phyloP scores from a whole-genome alignment of 1,140 invertebrate species.

The Nilaparvata lugens region DNA sequence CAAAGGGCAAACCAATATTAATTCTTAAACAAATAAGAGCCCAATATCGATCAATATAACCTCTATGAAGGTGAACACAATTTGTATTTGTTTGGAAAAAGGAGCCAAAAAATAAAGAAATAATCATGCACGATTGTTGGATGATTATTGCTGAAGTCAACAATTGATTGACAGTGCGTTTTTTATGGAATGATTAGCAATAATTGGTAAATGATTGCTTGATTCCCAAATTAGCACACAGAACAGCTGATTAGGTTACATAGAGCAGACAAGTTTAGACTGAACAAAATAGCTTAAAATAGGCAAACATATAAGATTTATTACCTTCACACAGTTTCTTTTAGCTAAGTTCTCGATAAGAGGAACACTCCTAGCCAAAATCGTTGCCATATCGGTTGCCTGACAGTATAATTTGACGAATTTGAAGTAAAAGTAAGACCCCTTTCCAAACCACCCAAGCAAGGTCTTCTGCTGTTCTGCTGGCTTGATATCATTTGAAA shows the following conservation, averaged over 20 bases:
- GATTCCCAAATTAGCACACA: conserved; percentile 38
- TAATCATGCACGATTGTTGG: too few relatives aligned
- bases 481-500: too few relatives aligned
- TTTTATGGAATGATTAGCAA: conserved; percentile 31
- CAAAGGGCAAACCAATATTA: not conserved
- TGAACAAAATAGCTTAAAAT: not conserved
- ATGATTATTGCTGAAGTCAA: not conserved
- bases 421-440: too few relatives aligned
- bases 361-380: conserved; percentile 18
- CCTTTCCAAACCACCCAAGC: too few relatives aligned
- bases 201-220: conserved; percentile 32
- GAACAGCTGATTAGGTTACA: conserved; percentile 33
- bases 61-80: too few relatives aligned
- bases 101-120: too few relatives aligned
- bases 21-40: too few relatives aligned
- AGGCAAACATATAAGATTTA: not conserved
- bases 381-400: conserved; percentile 13
- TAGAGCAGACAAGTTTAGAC: not conserved
- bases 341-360: conserved; percentile 16
- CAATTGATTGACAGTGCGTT: not conserved
- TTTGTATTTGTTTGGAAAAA: too few relatives aligned
- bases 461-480: too few relatives aligned
- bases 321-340: conserved; percentile 20
- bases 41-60: too few relatives aligned
- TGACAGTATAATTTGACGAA: not conserved